phyloP scores from a whole-genome alignment of 2,888 invertebrate species.

The Tetanocera ferruginea region DNA sequence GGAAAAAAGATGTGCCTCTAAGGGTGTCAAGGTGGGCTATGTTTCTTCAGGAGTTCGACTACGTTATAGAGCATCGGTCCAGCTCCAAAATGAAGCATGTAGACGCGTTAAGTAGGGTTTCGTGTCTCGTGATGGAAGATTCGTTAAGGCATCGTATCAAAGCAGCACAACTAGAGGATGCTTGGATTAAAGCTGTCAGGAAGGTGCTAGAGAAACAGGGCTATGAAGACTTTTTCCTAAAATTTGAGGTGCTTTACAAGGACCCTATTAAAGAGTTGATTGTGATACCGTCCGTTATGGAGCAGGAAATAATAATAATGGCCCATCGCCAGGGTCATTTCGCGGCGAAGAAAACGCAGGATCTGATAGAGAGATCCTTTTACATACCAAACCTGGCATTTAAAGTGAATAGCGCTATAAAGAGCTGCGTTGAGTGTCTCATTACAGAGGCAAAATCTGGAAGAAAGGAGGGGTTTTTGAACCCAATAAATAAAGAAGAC shows the following conservation, averaged over 20 bases:
- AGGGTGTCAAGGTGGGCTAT: slow-evolving; percentile 3
- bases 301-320: slow-evolving; percentile 27
- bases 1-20: not conserved
- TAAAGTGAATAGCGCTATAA: slow-evolving; percentile 34
- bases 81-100: slow-evolving; percentile 44
- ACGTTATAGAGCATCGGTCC: slow-evolving; percentile 21
- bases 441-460: slow-evolving; percentile 38
- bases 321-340: slow-evolving; percentile 56
- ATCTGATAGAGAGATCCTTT: slow-evolving; percentile 51
- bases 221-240: slow-evolving; percentile 39
- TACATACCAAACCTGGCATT: slow-evolving; percentile 46
- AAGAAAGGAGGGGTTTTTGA: slow-evolving; percentile 31
- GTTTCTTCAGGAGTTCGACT: not conserved
- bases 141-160: slow-evolving; percentile 15
- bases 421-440: slow-evolving; percentile 45
- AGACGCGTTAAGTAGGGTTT: slow-evolving; percentile 43
- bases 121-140: slow-evolving; percentile 34
- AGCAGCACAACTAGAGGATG: slow-evolving; percentile 35
- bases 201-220: slow-evolving; percentile 31
- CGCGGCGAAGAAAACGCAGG: slow-evolving; percentile 52
- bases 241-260: slow-evolving; percentile 35
- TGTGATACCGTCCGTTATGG: not conserved
- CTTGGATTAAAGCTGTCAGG: slow-evolving; percentile 38
- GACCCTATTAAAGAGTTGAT: not conserved
- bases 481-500: slow-evolving; percentile 35